Evolutionary conservation across 2,797 vertebrate genomes (phyloP), one percentile per base, ranked within the genome.

Genomic region (Gorsachius magnificus): DNA sequence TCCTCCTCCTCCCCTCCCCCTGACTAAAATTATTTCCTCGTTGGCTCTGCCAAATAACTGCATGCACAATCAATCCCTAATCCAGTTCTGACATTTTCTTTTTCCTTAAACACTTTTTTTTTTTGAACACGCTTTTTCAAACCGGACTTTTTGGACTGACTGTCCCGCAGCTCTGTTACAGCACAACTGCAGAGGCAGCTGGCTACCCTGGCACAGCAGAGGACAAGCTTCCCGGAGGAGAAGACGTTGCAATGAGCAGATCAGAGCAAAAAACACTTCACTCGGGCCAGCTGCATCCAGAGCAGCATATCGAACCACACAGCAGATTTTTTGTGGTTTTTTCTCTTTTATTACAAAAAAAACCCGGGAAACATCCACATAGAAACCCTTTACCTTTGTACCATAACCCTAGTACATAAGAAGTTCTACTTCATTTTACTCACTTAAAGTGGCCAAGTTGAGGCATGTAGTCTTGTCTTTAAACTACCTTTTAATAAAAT

Each of bases 31-130:
- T 51, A 88, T 35, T 93, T 95, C 90, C 93, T 93, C 3, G 5
- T 83, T 69, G 63, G 43, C 46, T 81, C 45, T 94, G 90, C 77
- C 88, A 92, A 96, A 65, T 48, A 93, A 79, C 80, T 84, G 70
- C 83, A 93, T 0, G 4, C 38, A 75, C 77, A 90, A 84, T 89
- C 77, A 92, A 94, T 75, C 82, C 71, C 69, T 77, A 89, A 91
- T 57, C 66, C 75, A 64, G 48, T 83, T 87, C 60, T 77, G 83
- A 84, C n/a, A 19, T 48, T 60, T 87, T 71, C 36, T 79, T 87
- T 76, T 82, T 46, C 70, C 38, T 76, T 54, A 31, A 80, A 83
- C 6, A 4, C 4, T 9, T 38, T 43, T 25, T 45, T 36, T 43
- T 76, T 36, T 76, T 33, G 18, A 53, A 38, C 43, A 35, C 0